Conservation (phyloP, 2,888 invertebrate genomes). For the Rotaria socialis region DNA sequence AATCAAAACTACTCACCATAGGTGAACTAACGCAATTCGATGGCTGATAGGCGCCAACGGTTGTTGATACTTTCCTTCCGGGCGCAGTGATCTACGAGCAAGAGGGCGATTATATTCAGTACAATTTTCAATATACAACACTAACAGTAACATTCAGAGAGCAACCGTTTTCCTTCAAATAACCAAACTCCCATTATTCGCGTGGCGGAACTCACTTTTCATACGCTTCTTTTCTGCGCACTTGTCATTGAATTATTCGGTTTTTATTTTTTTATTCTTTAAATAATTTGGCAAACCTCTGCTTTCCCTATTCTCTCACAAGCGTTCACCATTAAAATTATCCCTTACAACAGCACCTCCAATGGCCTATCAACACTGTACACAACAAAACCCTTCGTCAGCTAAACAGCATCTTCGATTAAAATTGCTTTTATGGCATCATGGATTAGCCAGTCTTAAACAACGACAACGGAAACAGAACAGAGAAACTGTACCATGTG, state of each 20-base stretch:
- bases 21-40: background rate
- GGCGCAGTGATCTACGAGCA: background rate
- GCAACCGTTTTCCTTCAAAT: background rate
- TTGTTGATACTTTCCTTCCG: background rate
- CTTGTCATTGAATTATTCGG: background rate
- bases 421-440: too few relatives aligned
- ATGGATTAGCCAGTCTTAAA: too few relatives aligned
- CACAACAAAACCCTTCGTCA: too few relatives aligned
- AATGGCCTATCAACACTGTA: too few relatives aligned
- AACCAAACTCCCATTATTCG: background rate
- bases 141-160: background rate
- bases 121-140: background rate
- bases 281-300: too few relatives aligned
- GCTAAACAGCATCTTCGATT: too few relatives aligned
- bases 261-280: too few relatives aligned
- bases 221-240: background rate
- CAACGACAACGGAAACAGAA: too few relatives aligned
- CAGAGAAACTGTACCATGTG: too few relatives aligned
- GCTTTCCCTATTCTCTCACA: too few relatives aligned
- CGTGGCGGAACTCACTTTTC: background rate
- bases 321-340: too few relatives aligned
- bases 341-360: too few relatives aligned
- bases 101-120: background rate
- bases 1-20: background rate
- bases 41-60: background rate